These are phyloP conservation scores for Macrobrachium rosenbergii DNA, from an alignment of 1,140 invertebrate species.

Conservation along the genomic window DNA sequence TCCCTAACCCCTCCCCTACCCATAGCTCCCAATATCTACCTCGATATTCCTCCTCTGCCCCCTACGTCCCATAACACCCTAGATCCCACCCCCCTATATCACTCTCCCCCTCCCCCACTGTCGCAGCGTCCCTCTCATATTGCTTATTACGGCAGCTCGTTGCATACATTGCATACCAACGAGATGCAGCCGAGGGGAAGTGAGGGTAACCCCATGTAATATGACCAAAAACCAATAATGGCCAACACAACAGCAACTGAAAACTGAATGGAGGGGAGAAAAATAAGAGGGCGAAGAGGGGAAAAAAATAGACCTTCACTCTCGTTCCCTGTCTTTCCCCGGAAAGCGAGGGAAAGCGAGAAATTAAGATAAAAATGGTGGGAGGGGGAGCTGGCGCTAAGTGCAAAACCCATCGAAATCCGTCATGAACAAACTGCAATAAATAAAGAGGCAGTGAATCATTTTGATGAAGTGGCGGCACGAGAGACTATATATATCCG, in stretches of 20 bases:
- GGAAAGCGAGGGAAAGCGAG: background rate
- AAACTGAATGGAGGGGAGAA: conserved; percentile 8
- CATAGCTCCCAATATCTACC: no score
- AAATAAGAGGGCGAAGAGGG: background rate
- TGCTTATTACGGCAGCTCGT: conserved; percentile 32
- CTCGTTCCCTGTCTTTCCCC: no score
- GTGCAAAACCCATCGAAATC: no score
- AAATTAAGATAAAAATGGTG: background rate
- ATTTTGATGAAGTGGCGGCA: no score
- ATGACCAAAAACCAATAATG: conserved; percentile 46
- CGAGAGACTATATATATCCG: no score
- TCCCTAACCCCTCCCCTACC: no score
- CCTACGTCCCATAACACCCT: background rate
- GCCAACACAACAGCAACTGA: conserved; percentile 6
- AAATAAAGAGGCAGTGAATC: no score
- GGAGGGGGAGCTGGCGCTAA: background rate
- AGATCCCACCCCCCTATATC: background rate
- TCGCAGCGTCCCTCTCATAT: conserved; percentile 25
- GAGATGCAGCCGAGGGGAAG: conserved; percentile 7
- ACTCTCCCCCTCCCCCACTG: background rate
- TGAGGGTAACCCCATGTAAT: background rate
- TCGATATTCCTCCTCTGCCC: no score
- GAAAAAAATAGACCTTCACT: background rate
- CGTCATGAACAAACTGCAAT: no score
- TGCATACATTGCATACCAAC: conserved; percentile 47